Evolutionary conservation across 2,888 invertebrate species (phyloP), one percentile per base, ranked within the genome.

Genomic region (Laspeyria flexula): DNA sequence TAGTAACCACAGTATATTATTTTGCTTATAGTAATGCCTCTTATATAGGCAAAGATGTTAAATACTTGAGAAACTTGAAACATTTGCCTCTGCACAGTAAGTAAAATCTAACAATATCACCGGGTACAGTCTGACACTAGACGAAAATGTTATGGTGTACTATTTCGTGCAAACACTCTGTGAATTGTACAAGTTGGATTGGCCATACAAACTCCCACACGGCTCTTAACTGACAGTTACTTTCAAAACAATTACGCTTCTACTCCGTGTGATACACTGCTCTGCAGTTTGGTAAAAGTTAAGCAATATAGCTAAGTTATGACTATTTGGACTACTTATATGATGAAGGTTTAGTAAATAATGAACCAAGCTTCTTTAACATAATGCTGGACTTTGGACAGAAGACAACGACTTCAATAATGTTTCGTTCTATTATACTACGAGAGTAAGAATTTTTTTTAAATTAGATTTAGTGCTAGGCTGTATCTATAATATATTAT

Each of bases 191-290:
- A 79, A 81, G 74, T 81, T 79, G 73, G 74, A 73, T 75, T 73
- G 73, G 70, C 76, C 77, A 74, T 75, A 73, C 73, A 72, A 77
- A 81, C 82, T 80, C 78, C 77, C 77, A 80, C 79, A 74, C 68
- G 56, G 65, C 60, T 66, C 71, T 75, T 73, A 72, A 78, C 80
- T 79, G 82, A 77, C 81, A 75, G 79, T 77, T 80, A 84, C 83
- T 81, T 79, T 85, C 82, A 83, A 81, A 83, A 83, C 81, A 81
- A 79, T 79, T 77, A 77, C 71, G 75, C 75, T 82, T 77, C 73
- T 54, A 77, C 64, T 73, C 71, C 71, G 73, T 62, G 64, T 33
- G 65, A 67, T 65, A 65, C 43, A 50, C 53, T 35, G 55, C n/a
- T 37, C 10, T 7, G 11, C 50, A 59, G 51, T 29, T 46, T 35